Base-by-base conservation (phyloP, 2,888 invertebrate species). In the Choristoneura rosaceana region DNA sequence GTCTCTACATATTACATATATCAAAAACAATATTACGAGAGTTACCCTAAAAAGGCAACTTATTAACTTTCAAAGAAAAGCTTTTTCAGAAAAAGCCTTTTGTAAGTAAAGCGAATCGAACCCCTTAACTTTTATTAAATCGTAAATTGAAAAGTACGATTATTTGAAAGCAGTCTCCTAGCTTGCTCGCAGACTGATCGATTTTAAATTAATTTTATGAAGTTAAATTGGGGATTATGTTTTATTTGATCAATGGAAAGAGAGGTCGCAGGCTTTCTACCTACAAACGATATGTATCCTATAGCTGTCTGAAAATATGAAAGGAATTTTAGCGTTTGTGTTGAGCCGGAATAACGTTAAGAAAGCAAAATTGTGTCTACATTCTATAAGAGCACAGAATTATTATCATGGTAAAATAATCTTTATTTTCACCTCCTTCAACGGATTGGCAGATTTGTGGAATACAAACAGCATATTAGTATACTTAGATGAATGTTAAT, bases 201-300 rank as follows among this genome's bases (percentile, higher is more conserved):
- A 92, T 92, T 91, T 90, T 84, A 88, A 93, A 92, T 93, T 92
- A 92, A 93, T 92, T 92, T 90, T 86, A 82, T 87, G 80, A 93
- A 94, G 94, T 94, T 94, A 92, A 92, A 93, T 93, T 94, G 90
- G 88, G 88, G 92, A 92, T 93, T 92, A 92, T 84, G 86, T 88
- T 87, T 71, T 87, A 89, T 90, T 91, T 90, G 87, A 86, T 89
- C 84, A 80, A 78, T 78, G 77, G 77, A 82, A 83, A 83, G 80
- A 80, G 80, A 80, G 79, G 76, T 70, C 61, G 41, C 65, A 14
- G 55, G 64, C 47, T 64, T 17, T 14, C 17, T n/a, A 43, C 14
- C 41, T 61, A 61, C 43, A 43, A 17, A 17, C 41, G 61, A 43
- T 43, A 17, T 15, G 10, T 15, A 60, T 15, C 4, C 38, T 38